Evolutionary conservation across 2,113 vertebrate species (phyloP).

Genomic region (Panthera uncia): DNA sequence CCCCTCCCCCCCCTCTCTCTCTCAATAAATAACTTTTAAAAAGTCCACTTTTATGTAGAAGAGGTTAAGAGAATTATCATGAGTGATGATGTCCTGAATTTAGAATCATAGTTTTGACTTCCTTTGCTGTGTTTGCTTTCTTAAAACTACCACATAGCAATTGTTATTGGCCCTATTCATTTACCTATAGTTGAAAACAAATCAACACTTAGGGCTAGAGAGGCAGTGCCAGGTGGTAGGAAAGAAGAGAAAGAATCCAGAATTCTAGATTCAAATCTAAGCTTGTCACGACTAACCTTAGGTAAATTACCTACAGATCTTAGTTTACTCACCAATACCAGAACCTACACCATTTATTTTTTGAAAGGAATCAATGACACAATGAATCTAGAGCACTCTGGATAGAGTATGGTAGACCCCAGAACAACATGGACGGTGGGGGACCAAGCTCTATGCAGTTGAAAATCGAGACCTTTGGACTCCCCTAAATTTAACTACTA

Average conservation of each 20-base stretch:
- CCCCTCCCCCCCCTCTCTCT: too few relatives aligned
- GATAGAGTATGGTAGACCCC: not conserved
- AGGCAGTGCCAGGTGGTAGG: not conserved
- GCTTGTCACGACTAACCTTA: not conserved
- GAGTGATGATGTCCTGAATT: not conserved
- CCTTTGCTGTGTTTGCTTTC: not conserved
- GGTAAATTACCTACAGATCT: not conserved
- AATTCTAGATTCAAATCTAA: not conserved
- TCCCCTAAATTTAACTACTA: not conserved
- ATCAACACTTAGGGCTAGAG: not conserved
- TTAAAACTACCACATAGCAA: not conserved
- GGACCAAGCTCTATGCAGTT: not conserved
- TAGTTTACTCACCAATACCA: not conserved
- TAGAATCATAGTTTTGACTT: not conserved
- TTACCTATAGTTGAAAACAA: not conserved
- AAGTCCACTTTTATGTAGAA: not conserved
- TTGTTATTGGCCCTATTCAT: not conserved
- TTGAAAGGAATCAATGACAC: not conserved
- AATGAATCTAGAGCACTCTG: not conserved
- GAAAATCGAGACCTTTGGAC: not conserved
- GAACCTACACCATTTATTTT: not conserved
- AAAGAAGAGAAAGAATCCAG: not conserved
- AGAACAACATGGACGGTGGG: not conserved
- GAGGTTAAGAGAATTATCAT: not conserved
- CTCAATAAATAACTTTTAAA: too few relatives aligned